Base-by-base conservation (phyloP, 2,797 vertebrate genomes). In the Danio tinwini region DNA sequence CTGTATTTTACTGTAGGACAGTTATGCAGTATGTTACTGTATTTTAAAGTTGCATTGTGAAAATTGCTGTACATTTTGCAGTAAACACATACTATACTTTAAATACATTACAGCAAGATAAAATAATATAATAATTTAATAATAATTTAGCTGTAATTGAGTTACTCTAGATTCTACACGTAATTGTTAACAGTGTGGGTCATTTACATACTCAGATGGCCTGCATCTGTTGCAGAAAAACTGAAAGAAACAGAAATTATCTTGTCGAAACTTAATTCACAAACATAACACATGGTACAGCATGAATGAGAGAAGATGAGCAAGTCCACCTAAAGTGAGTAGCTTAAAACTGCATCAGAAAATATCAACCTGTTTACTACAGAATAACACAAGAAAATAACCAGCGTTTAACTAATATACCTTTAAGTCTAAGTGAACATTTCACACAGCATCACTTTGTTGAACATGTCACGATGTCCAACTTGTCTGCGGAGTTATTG, bases 221-320 rank as follows among this genome's bases (percentile, higher is more conserved):
- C 21, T 37, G 5, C 55, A 47, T 47, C 13, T 45, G 3, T 7
- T 59, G 14, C 1, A 47, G 3, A 73, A 47, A 59, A 40, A 45
- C 42, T 17, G 29, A 29, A 29, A 29, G 29, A 70, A 55, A 70
- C n/a, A 55, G 17, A 59, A 37, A 4, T 29, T 8, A 45, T 16
- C 40, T 16, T 45, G 21, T 17, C 68, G 55, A 64, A 78, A 78
- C 44, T 67, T 11, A 39, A 59, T 50, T 56, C n/a, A 2, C 45
- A 17, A 64, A 56, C 19, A 40, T 52, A 29, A 29, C 3, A n/a
- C 29, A 29, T 29, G 29, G 1, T 14, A 56, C 17, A 1, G 10
- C 63, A 29, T 58, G 17, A 58, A 7, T 29, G 10, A 11, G 55
- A 58, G 5, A 58, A 58, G 19, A 29, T 21, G 5, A 2, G 9